These are phyloP conservation scores for Cosmia pyralina DNA, from an alignment of 2,888 invertebrate genomes.

Conservation along the genomic window DNA sequence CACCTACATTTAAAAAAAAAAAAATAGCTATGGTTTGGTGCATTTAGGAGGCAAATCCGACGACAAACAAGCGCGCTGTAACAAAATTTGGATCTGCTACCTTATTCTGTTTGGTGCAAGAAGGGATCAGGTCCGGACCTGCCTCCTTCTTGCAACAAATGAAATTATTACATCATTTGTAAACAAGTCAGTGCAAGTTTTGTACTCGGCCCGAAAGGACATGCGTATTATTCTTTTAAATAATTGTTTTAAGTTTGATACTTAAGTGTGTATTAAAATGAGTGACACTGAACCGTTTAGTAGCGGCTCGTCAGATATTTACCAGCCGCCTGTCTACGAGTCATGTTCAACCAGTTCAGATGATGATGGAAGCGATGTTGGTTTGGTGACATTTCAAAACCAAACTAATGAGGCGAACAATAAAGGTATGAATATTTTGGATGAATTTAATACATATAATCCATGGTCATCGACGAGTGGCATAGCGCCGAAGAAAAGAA, in stretches of 20 bases:
- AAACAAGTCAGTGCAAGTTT: neutral
- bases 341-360: neutral
- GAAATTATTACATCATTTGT: neutral
- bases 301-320: constrained; percentile 6
- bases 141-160: neutral
- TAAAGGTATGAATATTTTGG: constrained; percentile 12
- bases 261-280: neutral
- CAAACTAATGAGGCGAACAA: constrained; percentile 2
- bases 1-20: no score
- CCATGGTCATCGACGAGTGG: constrained; percentile 12
- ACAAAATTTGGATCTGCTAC: no score
- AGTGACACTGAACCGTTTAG: constrained; percentile 15
- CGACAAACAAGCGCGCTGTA: no score
- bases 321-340: neutral
- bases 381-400: neutral
- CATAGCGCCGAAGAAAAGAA: constrained; percentile 3
- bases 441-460: constrained; percentile 17
- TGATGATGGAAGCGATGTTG: neutral
- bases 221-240: neutral
- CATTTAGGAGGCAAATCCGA: no score
- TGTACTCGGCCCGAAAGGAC: neutral
- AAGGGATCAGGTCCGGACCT: neutral
- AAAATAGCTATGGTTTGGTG: no score
- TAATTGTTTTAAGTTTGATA: constrained; percentile 2
- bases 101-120: no score